Evolutionary conservation across 2,888 invertebrate genomes (phyloP).

Genomic region (Drosophila antonietae): DNA sequence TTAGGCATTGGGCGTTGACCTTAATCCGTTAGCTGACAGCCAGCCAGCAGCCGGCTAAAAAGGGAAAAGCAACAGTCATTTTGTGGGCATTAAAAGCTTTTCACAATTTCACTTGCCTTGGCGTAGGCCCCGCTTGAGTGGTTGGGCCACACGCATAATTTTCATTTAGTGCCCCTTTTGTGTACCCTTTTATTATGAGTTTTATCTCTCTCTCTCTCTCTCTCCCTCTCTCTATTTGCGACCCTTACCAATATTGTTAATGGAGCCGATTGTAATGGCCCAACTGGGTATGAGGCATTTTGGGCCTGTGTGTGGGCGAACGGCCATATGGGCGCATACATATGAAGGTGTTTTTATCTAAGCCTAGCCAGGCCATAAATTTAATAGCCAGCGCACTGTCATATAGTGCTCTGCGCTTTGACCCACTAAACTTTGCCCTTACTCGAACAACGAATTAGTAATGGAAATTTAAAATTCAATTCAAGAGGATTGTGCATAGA

Average conservation of each 20-base stretch:
- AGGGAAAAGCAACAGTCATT: conserved; percentile 59
- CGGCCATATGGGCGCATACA: conserved; percentile 56
- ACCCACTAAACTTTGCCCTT: conserved; percentile 17
- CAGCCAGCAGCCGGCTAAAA: conserved; percentile 21
- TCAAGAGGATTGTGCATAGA: background rate
- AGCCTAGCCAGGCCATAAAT: conserved; percentile 48
- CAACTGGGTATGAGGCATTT: conserved; percentile 17
- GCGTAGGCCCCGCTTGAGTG: conserved; percentile 26
- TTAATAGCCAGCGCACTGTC: conserved; percentile 48
- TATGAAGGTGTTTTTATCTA: conserved; percentile 50
- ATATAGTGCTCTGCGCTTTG: conserved; percentile 12
- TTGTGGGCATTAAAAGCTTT: conserved; percentile 73
- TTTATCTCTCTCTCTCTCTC: background rate
- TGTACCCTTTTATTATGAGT: conserved; percentile 12
- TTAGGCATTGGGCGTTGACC: conserved; percentile 42
- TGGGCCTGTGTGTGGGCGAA: conserved; percentile 13
- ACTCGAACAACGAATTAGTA: conserved; percentile 3
- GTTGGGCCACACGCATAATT: conserved; percentile 66
- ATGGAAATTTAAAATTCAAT: conserved; percentile 1
- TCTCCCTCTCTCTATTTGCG: background rate
- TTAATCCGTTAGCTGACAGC: conserved; percentile 9
- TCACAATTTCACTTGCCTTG: conserved; percentile 52
- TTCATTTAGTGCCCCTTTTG: conserved; percentile 69
- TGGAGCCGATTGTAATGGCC: conserved; percentile 70
- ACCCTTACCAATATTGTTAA: conserved; percentile 72